Evolutionary conservation across 2,797 vertebrate species (phyloP), one percentile per base, ranked within the genome.

Genomic region (Arctocebus calabarensis): DNA sequence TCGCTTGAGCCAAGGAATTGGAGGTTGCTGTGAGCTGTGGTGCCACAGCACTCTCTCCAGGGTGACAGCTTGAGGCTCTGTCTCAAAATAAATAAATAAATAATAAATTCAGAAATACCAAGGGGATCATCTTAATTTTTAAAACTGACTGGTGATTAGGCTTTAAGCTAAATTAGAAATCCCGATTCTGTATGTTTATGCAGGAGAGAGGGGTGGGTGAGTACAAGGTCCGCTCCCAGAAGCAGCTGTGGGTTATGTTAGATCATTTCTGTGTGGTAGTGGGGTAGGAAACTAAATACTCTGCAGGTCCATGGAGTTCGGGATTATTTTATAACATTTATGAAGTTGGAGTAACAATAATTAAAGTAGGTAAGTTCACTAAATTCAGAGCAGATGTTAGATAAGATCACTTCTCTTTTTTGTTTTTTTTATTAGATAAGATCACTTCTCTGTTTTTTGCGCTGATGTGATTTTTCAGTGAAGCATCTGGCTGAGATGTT

Each of bases 81-180:
- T n/a, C n/a, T n/a, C n/a, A n/a, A n/a, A n/a, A n/a, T n/a, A n/a
- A n/a, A n/a, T n/a, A n/a, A n/a, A n/a, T n/a, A n/a, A n/a, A n/a
- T n/a, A n/a, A n/a, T 90, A 71, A 90, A 91, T 81, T 84, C 57
- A 85, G n/a, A 95, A 74, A 29, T 71, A n/a, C 37, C 84, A 92
- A 27, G 25, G 7, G 70, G 43, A 19, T 7, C 14, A 75, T 83
- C 79, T 94, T 87, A 74, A 66, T 61, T 79, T 70, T 34, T 64
- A 84, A 85, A 85, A 70, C 5, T 88, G 25, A 37, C 40, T 48
- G 9, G 71, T 87, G 45, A 70, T 94, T 73, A 94, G 55, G 29
- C 29, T 55, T 4, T 81, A 55, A 34, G 20, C 25, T 83, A 75
- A 90, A 45, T 59, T 70, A 74, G 86, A 82, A 83, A 16, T 45